Evolutionary conservation across 2,113 vertebrate genomes (phyloP).

Genomic region (Hypanus sabinus): DNA sequence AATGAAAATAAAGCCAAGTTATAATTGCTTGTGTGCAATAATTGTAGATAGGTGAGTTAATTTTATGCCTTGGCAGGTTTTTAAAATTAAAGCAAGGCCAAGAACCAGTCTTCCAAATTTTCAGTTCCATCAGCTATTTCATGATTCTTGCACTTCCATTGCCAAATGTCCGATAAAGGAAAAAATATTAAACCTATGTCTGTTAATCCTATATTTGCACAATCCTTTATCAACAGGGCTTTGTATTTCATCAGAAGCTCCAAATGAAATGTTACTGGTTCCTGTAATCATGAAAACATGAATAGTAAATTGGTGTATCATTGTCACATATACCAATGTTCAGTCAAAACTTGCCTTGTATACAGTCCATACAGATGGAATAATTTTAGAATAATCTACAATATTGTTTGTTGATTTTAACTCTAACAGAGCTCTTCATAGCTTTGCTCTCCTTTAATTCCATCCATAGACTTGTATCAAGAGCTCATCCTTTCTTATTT

Average conservation of each 20-base stretch:
- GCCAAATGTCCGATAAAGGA: not conserved
- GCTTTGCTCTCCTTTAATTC: too few relatives aligned
- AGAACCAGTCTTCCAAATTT: not conserved
- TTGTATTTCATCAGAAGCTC: too few relatives aligned
- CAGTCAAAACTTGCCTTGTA: too few relatives aligned
- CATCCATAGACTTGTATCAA: too few relatives aligned
- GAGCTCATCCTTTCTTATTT: too few relatives aligned
- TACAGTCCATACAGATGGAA: too few relatives aligned
- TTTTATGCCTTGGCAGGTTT: not conserved
- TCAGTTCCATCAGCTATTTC: not conserved
- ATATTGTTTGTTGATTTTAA: too few relatives aligned
- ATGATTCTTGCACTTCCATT: not conserved
- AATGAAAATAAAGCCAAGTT: not conserved
- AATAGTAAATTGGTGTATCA: too few relatives aligned
- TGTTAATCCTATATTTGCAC: not conserved
- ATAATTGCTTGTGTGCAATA: constrained; percentile 7
- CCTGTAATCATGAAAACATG: not conserved
- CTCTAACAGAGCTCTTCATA: too few relatives aligned
- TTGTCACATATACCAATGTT: too few relatives aligned
- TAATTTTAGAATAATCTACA: not conserved
- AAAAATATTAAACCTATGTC: not conserved
- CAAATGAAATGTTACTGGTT: not conserved
- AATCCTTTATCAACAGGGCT: too few relatives aligned
- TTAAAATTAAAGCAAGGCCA: not conserved
- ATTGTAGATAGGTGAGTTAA: not conserved